Base-by-base conservation (phyloP, 2,888 invertebrate species). In the Pediacus dermestoides region DNA sequence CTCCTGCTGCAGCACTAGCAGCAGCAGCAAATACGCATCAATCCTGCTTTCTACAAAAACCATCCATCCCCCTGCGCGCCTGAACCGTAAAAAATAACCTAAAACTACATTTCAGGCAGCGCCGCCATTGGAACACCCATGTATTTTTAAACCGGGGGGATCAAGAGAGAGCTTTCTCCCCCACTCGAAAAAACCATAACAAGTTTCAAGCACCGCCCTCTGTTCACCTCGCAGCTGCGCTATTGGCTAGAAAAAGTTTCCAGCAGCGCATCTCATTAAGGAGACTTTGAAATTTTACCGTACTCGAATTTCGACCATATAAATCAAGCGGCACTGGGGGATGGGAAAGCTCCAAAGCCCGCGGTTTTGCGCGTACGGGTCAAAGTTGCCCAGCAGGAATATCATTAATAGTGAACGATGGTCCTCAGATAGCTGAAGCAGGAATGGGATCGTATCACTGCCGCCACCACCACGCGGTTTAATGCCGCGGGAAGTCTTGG, bases 161-260 rank as follows among this genome's bases (percentile, higher is more conserved):
- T 66, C 63, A 63, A 59, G 61, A 54, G 60, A 58, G 52, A 61
- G 57, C 60, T 46, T 47, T 45, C 59, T 57, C 63, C 63, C n/a
- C 64, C 61, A 58, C 63, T 58, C 56, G 56, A 63, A 65, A 67
- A 67, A 66, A 63, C 9, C 23, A 9, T 52, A 39, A 40, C 47
- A 49, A 53, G 48, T 47, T 44, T 42, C 27, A 46, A 48, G 62
- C 57, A 45, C 58, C 65, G 63, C 64, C 67, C 62, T 46, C 52
- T 52, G 50, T 51, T n/a, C 23, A 49, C 46, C 52, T 49, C 50
- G 50, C 53, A 30, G 50, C 50, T 40, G 38, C 53, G 52, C 61
- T 55, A 68, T 69, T 68, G 69, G 68, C 51, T 46, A 66, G 65
- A 66, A 68, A 69, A 69, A 69, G 64, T 68, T 66, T 55, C 55